These are phyloP conservation scores for Atethmia centrago DNA, from an alignment of 2,888 invertebrate species.

Conservation along the genomic window DNA sequence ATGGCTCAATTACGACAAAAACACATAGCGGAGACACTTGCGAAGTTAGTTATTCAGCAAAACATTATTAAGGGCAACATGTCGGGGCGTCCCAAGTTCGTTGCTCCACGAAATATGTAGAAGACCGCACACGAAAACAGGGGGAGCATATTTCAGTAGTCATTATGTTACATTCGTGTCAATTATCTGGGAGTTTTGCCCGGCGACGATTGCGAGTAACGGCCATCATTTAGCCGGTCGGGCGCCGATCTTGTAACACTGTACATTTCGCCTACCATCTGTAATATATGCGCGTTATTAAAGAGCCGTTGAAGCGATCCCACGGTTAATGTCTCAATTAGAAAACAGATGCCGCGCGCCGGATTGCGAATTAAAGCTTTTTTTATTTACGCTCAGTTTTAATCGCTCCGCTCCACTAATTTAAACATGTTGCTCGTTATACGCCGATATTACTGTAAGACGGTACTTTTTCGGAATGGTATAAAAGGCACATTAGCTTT, in stretches of 20 bases:
- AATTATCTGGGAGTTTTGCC: constrained; percentile 87
- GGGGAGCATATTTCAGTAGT: constrained; percentile 74
- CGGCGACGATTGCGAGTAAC: constrained; percentile 84
- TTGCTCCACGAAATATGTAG: constrained; percentile 69
- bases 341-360: constrained; percentile 82
- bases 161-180: constrained; percentile 84
- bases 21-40: constrained; percentile 54
- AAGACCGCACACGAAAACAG: constrained; percentile 69
- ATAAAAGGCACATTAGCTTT: constrained; percentile 72
- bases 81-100: constrained; percentile 64
- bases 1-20: constrained; percentile 63
- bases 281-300: constrained; percentile 86
- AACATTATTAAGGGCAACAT: constrained; percentile 66
- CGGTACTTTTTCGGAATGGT: constrained; percentile 52
- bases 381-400: constrained; percentile 75
- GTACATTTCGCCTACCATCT: constrained; percentile 81
- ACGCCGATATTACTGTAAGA: constrained; percentile 58
- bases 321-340: constrained; percentile 88
- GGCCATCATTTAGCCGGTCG: constrained; percentile 83
- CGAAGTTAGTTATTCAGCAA: constrained; percentile 65
- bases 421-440: constrained; percentile 68
- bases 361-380: constrained; percentile 81
- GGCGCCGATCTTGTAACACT: constrained; percentile 76
- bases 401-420: constrained; percentile 69
- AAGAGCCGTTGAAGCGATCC: constrained; percentile 83